phyloP scores from a whole-genome alignment of 2,797 vertebrate species.

The Hypotaenidia philippensis region DNA sequence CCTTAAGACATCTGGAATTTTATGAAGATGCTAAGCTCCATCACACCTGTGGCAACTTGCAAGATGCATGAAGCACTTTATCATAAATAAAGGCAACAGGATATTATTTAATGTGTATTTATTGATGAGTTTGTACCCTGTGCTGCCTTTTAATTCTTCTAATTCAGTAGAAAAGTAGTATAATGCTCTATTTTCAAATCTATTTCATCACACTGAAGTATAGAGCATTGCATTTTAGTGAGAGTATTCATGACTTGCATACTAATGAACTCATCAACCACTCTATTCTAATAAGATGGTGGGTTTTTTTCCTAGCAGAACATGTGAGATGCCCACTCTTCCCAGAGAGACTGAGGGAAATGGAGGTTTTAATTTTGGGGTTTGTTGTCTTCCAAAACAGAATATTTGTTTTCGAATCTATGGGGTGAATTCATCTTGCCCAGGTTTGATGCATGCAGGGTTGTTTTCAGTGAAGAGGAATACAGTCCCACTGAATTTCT shows the following conservation, averaged over 20 bases:
- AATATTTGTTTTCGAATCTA: not conserved
- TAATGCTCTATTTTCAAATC: not conserved
- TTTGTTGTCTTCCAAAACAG: not conserved
- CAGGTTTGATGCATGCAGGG: not conserved
- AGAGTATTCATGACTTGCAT: not conserved
- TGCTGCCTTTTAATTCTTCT: not conserved
- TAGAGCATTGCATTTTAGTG: not conserved
- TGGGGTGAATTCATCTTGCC: accelerated
- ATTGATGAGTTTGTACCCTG: not conserved
- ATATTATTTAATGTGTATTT: not conserved
- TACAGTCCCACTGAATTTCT: not conserved
- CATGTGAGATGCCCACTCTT: not conserved
- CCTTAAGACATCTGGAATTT: not conserved
- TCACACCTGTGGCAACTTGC: not conserved
- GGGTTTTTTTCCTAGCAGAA: not conserved
- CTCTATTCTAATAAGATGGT: no score
- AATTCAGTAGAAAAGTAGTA: not conserved
- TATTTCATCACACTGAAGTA: not conserved
- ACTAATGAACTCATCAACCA: not conserved
- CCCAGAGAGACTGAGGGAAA: not conserved
- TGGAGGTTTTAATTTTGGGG: not conserved
- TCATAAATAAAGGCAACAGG: not conserved
- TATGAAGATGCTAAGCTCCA: not conserved
- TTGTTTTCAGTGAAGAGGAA: not conserved
- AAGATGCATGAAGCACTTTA: not conserved